Base-by-base conservation (phyloP, 2,888 invertebrate genomes). In the Diplolepis rosae region DNA sequence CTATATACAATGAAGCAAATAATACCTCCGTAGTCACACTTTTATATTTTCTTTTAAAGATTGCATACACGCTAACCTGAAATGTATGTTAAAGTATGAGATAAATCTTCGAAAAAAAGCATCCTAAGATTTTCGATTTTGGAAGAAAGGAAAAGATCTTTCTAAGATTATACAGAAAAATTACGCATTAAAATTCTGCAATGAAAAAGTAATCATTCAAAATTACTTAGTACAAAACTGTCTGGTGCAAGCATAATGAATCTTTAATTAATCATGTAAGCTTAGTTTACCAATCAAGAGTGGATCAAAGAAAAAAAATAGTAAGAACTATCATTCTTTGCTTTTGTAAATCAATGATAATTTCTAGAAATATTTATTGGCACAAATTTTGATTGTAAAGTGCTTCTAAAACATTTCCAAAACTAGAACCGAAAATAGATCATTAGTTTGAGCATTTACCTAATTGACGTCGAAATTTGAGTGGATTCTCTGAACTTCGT, bases 1-100 rank as follows among this genome's bases (percentile, higher is more conserved):
- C 69, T 70, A 72, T 70, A 68, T 80, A 79, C 61, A 77, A 76
- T 73, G 65, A 77, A 78, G 77, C 80, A 78, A 79, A 79, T 77
- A 77, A 80, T 82, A 79, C 77, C 78, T 81, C 78, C 71, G 66
- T 81, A 79, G 77, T 73, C 75, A 76, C 73, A 78, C 72, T 69
- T 76, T 77, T 76, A 66, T 77, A 77, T 74, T 74, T 39, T 75
- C n/a, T 42, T n/a, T 42, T 45, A 45, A 69, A 45, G 50, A 61
- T 71, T 51, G 39, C 39, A 35, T 56, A 70, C 50, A 54, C 22
- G 67, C 66, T 72, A 42, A 65, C 48, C 65, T 45, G 27, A 11
- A 35, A 39, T 67, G 68, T 65, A 70, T 56, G 65, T 39, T 39
- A 70, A 28, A 48, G 51, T 51, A 51, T n/a, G 65, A 65, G 51